Percentiles rank a stretch among this genome's conserved stretches.
Evolutionary conservation across 2,797 vertebrate genomes (phyloP).

Genomic region (Cygnus olor): DNA sequence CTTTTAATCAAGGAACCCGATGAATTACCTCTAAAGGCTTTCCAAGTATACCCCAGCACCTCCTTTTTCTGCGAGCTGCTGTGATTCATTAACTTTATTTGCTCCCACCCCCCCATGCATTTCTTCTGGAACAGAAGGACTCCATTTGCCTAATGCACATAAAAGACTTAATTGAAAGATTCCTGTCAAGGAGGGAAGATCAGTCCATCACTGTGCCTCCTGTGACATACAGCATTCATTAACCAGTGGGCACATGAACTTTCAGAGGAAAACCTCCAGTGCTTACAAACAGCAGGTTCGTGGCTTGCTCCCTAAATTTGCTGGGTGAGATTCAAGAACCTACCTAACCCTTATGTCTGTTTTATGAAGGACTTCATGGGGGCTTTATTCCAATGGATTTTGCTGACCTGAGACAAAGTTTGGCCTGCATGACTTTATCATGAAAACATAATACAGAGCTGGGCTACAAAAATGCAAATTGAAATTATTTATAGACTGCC

Average conservation of each 20-base stretch:
- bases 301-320: background rate
- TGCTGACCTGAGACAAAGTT: background rate
- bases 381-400: background rate
- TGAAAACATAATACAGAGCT: background rate
- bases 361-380: background rate
- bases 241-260: background rate
- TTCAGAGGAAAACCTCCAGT: background rate
- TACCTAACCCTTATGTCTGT: rapidly evolving
- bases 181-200: background rate
- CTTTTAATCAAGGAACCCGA: background rate
- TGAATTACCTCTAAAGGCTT: background rate
- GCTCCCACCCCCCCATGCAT: background rate
- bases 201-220: background rate
- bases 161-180: conserved; percentile 17
- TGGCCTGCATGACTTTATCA: background rate
- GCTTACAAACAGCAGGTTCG: background rate
- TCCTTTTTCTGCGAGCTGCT: background rate
- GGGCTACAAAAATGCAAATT: background rate
- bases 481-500: background rate
- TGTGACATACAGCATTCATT: background rate
- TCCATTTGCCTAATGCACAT: conserved; percentile 1
- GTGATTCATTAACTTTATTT: conserved; percentile 38
- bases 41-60: background rate
- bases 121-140: conserved; percentile 23
- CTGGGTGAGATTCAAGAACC: background rate